A percentile compares a stretch with the other conserved stretches of the same genome.
phyloP scores from a whole-genome alignment of 2,113 vertebrate genomes.

The Misgurnus anguillicaudatus region DNA sequence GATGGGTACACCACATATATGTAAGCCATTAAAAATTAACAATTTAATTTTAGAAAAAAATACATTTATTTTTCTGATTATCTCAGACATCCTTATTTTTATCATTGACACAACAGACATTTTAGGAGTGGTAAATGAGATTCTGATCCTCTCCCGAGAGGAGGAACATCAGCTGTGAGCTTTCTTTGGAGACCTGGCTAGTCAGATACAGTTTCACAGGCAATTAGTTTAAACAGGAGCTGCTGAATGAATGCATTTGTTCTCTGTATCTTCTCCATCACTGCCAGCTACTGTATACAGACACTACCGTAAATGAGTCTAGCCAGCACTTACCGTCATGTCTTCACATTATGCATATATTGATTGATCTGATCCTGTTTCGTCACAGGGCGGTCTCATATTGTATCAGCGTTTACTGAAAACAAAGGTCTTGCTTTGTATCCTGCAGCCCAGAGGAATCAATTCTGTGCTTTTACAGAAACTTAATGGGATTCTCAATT shows the following conservation, averaged over 20 bases:
- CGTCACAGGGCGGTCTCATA: constrained; percentile 28
- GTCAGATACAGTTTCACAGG: constrained; percentile 57
- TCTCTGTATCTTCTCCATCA: constrained; percentile 16
- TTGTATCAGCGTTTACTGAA: constrained; percentile 30
- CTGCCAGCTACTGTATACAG: constrained; percentile 47
- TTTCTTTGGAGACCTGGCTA: constrained; percentile 31
- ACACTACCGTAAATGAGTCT: constrained; percentile 49
- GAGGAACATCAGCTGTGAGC: constrained; percentile 36
- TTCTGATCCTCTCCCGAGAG: constrained; percentile 51
- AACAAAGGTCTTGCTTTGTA: constrained; percentile 12
- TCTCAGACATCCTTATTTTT: not conserved
- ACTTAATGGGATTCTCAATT: too few species aligned
- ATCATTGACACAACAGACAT: not conserved
- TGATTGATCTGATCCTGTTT: constrained; percentile 53
- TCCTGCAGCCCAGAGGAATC: not conserved
- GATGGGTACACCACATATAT: not conserved
- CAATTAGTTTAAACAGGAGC: constrained; percentile 59
- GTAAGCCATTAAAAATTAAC: too few species aligned
- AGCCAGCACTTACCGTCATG: constrained; percentile 48
- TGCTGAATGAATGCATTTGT: constrained; percentile 60
- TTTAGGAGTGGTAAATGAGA: not conserved
- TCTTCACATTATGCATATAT: constrained; percentile 35
- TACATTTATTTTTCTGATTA: not conserved
- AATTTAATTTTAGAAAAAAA: too few species aligned
- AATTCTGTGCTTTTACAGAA: not conserved